Evolutionary conservation across 2,888 invertebrate species (phyloP), one percentile per base, ranked within the genome.

Genomic region (Dromius quadrimaculatus): DNA sequence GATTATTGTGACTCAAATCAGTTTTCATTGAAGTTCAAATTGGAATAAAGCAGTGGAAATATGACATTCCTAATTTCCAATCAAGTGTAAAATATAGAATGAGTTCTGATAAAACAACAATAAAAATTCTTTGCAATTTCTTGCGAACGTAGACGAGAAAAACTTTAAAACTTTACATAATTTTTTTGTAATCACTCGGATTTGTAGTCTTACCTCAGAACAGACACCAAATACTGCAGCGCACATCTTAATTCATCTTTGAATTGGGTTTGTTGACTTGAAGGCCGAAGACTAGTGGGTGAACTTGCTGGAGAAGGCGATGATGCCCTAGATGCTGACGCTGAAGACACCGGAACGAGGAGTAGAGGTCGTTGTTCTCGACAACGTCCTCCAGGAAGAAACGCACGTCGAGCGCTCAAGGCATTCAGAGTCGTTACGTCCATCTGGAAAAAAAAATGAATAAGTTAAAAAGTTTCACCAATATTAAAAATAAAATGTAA

Each of bases 371-470:
- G 85, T 64, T 87, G 87, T 74, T 88, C 87, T 71, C 86, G 86
- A 82, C 90, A 90, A 73, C 87, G 84, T 74, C 90, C 88, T 74
- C 91, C 90, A 71, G 90, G 88, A 74, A 90, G 81, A 78, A 85
- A 85, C 70, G 87, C 88, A 74, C 86, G 82, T 76, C 86, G 85
- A 74, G 86, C 86, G 81, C 87, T 85, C 76, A 90, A 83, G 72
- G 85, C 85, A 76, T 85, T 85, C 80, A 87, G 81, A 75, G 87
- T 85, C 75, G 85, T 84, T 78, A 84, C 84, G 75, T 88, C 88
- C 84, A 88, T 87, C 78, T 80, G 76, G 77, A 65, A 23, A 22
- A 77, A 61, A 41, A 43, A 5, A 43, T 43, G 5, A 8, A 9
- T 11, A 45, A 45, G 15, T 45, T 13, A 13, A 45, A 13, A 45